Evolutionary conservation across 2,888 invertebrate genomes (phyloP).

Genomic region (Mellilla xanthometata): DNA sequence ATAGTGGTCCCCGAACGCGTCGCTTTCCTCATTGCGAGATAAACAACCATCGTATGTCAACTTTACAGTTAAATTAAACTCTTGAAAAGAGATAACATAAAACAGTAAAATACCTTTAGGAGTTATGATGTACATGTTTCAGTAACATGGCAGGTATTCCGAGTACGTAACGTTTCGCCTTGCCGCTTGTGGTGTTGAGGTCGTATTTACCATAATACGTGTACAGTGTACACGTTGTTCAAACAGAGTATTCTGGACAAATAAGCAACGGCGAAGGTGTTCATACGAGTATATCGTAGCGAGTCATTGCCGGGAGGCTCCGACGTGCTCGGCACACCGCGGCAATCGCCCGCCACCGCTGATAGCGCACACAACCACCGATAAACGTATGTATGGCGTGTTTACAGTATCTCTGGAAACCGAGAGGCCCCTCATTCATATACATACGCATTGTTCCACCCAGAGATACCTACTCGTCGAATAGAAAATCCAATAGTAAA

Average conservation of each 20-base stretch:
- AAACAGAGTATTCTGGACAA: constrained; percentile 27
- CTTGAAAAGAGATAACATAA: not conserved
- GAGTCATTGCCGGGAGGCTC: constrained; percentile 37
- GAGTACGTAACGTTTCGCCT: constrained; percentile 25
- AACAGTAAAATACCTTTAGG: constrained; percentile 13
- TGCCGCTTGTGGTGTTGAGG: constrained; percentile 21
- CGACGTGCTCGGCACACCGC: constrained; percentile 28
- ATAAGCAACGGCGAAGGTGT: constrained; percentile 24
- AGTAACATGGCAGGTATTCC: constrained; percentile 24
- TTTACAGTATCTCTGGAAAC: constrained; percentile 66
- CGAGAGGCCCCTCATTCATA: constrained; percentile 45
- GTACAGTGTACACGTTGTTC: constrained; percentile 22
- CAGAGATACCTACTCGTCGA: too few species aligned
- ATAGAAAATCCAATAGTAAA: constrained; percentile 14
- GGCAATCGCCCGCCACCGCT: constrained; percentile 45
- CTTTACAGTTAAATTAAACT: not conserved
- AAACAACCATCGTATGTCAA: not conserved
- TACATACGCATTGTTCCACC: constrained; percentile 26
- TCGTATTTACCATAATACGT: constrained; percentile 30
- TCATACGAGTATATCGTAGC: constrained; percentile 26
- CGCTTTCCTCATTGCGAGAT: constrained; percentile 12
- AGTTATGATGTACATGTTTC: constrained; percentile 11
- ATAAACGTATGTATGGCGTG: constrained; percentile 62
- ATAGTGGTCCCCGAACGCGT: constrained; percentile 44
- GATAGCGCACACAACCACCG: constrained; percentile 68